These are phyloP conservation scores for Fistularia commersonii DNA, from an alignment of 2,797 vertebrate species.

Conservation along the genomic window DNA sequence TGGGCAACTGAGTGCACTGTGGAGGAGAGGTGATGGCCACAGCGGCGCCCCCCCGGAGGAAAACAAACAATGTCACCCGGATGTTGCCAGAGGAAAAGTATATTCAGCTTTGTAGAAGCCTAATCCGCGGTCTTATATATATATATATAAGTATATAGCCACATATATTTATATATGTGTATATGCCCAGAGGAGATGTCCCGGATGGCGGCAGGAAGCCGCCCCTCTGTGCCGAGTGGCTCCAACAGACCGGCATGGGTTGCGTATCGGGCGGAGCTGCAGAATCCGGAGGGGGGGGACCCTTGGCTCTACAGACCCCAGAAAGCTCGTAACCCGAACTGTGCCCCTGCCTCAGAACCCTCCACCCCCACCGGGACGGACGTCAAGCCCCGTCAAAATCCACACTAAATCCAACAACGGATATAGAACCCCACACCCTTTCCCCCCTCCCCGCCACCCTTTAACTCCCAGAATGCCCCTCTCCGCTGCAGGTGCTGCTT, in stretches of 20 bases:
- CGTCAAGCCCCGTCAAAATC: slow-evolving; percentile 33
- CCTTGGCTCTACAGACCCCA: too few relatives aligned
- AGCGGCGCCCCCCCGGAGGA: slow-evolving; percentile 42
- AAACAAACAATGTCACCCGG: slow-evolving; percentile 45
- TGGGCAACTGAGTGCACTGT: slow-evolving; percentile 82
- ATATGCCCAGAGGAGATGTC: slow-evolving; percentile 44
- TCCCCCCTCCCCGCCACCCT: not conserved
- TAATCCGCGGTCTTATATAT: slow-evolving; percentile 20
- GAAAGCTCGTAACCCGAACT: too few relatives aligned
- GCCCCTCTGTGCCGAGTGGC: not conserved
- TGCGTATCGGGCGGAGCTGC: too few relatives aligned
- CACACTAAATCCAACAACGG: slow-evolving; percentile 27
- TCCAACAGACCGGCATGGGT: too few relatives aligned
- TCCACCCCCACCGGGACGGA: too few relatives aligned
- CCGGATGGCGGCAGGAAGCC: slow-evolving; percentile 41
- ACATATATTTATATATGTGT: slow-evolving; percentile 63
- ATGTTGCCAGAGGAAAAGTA: slow-evolving; percentile 60
- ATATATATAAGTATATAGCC: slow-evolving; percentile 35
- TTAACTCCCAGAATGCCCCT: slow-evolving; percentile 57
- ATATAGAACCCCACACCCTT: slow-evolving; percentile 24
- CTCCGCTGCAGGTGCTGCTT: slow-evolving; percentile 79
- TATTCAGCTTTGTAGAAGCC: slow-evolving; percentile 51
- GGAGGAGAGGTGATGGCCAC: slow-evolving; percentile 27
- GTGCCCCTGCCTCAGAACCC: too few relatives aligned
- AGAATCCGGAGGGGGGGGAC: too few relatives aligned